Conservation (phyloP, 2,888 invertebrate species). For the Parnassius smintheus region DNA sequence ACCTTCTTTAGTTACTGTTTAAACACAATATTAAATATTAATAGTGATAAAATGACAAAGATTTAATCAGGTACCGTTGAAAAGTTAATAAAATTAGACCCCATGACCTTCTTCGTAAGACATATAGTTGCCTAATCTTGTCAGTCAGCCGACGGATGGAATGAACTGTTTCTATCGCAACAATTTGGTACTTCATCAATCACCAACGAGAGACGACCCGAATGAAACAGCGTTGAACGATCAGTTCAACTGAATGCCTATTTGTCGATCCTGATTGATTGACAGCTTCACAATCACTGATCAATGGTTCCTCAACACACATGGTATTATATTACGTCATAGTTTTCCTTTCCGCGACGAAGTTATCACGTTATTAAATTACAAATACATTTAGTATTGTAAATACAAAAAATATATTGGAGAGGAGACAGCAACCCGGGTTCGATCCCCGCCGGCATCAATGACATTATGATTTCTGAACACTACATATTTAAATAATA, state of each 20-base stretch:
- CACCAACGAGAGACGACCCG: constrained; percentile 76
- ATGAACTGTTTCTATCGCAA: constrained; percentile 86
- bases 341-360: too few species aligned
- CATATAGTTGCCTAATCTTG: constrained; percentile 18
- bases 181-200: constrained; percentile 82
- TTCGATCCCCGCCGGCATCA: too few species aligned
- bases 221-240: constrained; percentile 72
- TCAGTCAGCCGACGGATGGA: constrained; percentile 59
- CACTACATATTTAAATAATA: too few species aligned
- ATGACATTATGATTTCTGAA: too few species aligned
- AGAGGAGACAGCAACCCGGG: too few species aligned
- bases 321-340: too few species aligned
- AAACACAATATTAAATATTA: too few species aligned
- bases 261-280: constrained; percentile 10
- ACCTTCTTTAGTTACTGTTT: too few species aligned
- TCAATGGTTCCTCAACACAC: not conserved
- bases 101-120: constrained; percentile 5
- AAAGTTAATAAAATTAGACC: not conserved
- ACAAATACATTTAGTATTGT: too few species aligned
- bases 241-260: constrained; percentile 67
- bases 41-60: too few species aligned
- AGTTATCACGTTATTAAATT: too few species aligned
- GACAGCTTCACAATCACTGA: not conserved
- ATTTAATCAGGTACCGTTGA: not conserved
- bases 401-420: too few species aligned